A percentile compares a stretch with the other conserved stretches of the same genome.
Conservation (phyloP, 2,888 invertebrate species). For the Laspeyria flexula region DNA sequence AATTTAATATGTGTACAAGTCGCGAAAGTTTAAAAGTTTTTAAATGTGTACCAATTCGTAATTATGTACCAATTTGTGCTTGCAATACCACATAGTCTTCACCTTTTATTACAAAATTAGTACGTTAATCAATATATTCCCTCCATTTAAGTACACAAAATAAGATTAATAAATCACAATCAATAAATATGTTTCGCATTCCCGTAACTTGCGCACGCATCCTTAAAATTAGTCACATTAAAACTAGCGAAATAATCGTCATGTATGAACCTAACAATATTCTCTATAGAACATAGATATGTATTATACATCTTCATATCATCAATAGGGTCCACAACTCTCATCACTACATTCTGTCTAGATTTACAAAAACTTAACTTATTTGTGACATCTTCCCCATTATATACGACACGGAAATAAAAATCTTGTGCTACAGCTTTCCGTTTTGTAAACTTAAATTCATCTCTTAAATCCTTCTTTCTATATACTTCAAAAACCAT, state of each 20-base stretch:
- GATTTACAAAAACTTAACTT: conserved; percentile 92
- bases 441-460: conserved; percentile 83
- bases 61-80: no score
- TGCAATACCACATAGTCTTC: neutral
- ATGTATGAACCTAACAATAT: conserved; percentile 94
- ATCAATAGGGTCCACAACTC: conserved; percentile 70
- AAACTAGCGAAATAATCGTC: conserved; percentile 94
- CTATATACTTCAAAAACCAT: conserved; percentile 95
- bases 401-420: conserved; percentile 93
- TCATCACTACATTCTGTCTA: conserved; percentile 81
- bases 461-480: conserved; percentile 81
- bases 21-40: no score
- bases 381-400: conserved; percentile 94
- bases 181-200: conserved; percentile 57
- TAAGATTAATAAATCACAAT: conserved; percentile 10
- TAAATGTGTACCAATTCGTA: no score
- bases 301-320: conserved; percentile 70
- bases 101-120: neutral
- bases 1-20: no score
- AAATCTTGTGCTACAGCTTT: conserved; percentile 88
- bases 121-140: neutral
- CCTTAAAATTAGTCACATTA: conserved; percentile 95
- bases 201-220: conserved; percentile 88
- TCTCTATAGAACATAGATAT: conserved; percentile 93
- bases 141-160: no score